Conservation (phyloP, 64 coral and sea anemone genomes). For the Dendrophyllia cribrosa region DNA sequence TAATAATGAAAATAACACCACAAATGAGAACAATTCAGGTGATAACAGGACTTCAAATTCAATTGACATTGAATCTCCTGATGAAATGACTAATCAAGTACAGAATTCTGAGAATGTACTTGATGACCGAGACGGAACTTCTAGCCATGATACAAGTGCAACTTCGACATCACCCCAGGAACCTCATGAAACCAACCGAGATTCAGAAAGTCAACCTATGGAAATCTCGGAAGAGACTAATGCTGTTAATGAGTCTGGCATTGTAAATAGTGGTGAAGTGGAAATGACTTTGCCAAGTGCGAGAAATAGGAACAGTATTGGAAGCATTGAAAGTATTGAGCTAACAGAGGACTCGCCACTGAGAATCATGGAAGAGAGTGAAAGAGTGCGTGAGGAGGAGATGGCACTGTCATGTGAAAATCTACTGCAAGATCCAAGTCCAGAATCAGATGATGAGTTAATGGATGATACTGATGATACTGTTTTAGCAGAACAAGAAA, state of each 20-base stretch:
- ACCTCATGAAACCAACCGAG: not conserved
- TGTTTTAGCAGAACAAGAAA: not conserved
- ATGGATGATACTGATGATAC: conserved; percentile 38
- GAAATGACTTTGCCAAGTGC: not conserved
- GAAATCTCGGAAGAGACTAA: conserved; percentile 9
- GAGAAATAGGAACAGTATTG: not conserved
- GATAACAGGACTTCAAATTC: conserved; percentile 40
- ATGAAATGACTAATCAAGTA: not conserved
- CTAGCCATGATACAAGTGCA: not conserved
- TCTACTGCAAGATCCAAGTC: not conserved
- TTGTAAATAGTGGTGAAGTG: not conserved
- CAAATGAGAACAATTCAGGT: not conserved
- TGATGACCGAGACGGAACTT: not conserved
- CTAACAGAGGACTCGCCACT: conserved; percentile 91
- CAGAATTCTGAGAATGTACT: conserved; percentile 6
- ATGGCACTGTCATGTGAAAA: conserved; percentile 39
- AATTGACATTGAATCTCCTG: not conserved
- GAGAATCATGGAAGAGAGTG: conserved; percentile 89
- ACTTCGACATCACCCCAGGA: not conserved
- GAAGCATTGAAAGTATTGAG: conserved; percentile 80
- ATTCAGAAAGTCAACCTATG: conserved; percentile 31
- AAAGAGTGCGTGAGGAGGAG: conserved; percentile 80
- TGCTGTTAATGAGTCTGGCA: not conserved
- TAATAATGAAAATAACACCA: not conserved
- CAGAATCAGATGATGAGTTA: conserved; percentile 31